Evolutionary conservation across 2,888 invertebrate species (phyloP), one percentile per base, ranked within the genome.

Genomic region (Cancer borealis): DNA sequence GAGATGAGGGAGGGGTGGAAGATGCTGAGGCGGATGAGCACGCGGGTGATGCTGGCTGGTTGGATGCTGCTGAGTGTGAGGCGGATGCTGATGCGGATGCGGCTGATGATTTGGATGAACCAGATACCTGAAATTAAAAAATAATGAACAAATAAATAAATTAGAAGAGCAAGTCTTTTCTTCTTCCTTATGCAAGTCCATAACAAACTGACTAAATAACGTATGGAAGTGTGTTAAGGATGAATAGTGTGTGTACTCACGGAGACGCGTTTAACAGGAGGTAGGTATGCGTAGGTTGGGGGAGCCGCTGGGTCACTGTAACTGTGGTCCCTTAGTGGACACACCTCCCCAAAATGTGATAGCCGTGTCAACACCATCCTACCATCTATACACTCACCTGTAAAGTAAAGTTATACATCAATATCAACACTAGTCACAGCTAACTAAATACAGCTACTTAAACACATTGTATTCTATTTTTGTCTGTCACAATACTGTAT

Each of bases 221-320:
- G 39, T 39, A 2, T 39, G 39, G 1, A 39, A 39, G 39, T 39
- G 39, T 39, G 39, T 39, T 39, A 39, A 39, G 39, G 39, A 2
- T 39, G 39, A 39, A 39, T 39, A 2, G 39, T 2, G 39, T 66
- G 21, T 14, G 39, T 39, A 89, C 93, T 87, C 17, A 93, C 93
- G 45, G 93, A 66, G 17, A 93, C 30, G 97, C 96, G 97, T 97
- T 96, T 97, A 97, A 21, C 90, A 49, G 60, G 26, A 39, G 87
- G 91, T 21, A 87, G 93, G 26, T 91, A 84, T 60, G 73, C 8
- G 6, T 79, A 96, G 97, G 97, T 95, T 97, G 97, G 47, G 97
- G 97, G 96, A 97, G 97, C 97, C 97, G 97, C 91, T 1, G 95
- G 95, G 66, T 95, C 95, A 92, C 95, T 95, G 95, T 95, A 95